phyloP scores from a whole-genome alignment of 1,140 invertebrate genomes.

The Aphidius ervi region DNA sequence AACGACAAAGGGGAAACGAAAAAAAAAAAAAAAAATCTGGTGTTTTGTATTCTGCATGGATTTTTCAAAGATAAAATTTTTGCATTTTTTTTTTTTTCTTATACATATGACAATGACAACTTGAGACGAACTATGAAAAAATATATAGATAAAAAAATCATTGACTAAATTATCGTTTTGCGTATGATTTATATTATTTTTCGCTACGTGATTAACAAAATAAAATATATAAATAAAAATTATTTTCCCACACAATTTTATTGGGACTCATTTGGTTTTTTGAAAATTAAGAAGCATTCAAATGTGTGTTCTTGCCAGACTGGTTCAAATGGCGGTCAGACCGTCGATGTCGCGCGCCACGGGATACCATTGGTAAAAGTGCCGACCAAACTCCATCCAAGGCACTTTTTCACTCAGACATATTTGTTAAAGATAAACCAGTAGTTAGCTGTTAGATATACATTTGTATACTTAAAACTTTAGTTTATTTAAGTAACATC shows the following conservation, averaged over 20 bases:
- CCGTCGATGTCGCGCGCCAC: constrained; percentile 42
- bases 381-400: constrained; percentile 27
- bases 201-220: too few relatives aligned
- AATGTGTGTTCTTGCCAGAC: constrained; percentile 25
- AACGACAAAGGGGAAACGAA: constrained; percentile 6
- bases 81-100: constrained; percentile 43
- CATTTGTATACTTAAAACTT: too few relatives aligned
- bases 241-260: constrained; percentile 16
- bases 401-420: too few relatives aligned
- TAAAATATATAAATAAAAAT: constrained; percentile 19
- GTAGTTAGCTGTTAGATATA: too few relatives aligned
- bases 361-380: constrained; percentile 40
- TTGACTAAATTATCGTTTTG: too few relatives aligned
- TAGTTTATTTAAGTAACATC: too few relatives aligned
- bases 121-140: too few relatives aligned
- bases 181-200: too few relatives aligned
- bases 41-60: constrained; percentile 50
- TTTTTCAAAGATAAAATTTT: constrained; percentile 48
- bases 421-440: too few relatives aligned
- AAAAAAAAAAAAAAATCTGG: constrained; percentile 35
- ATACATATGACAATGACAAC: too few relatives aligned
- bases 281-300: constrained; percentile 24
- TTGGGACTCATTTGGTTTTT: constrained; percentile 10
- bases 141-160: too few relatives aligned
- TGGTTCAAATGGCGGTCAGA: constrained; percentile 45